These are phyloP conservation scores for Microcebus griseorufus DNA, from an alignment of 2,113 vertebrate species.

Conservation along the genomic window DNA sequence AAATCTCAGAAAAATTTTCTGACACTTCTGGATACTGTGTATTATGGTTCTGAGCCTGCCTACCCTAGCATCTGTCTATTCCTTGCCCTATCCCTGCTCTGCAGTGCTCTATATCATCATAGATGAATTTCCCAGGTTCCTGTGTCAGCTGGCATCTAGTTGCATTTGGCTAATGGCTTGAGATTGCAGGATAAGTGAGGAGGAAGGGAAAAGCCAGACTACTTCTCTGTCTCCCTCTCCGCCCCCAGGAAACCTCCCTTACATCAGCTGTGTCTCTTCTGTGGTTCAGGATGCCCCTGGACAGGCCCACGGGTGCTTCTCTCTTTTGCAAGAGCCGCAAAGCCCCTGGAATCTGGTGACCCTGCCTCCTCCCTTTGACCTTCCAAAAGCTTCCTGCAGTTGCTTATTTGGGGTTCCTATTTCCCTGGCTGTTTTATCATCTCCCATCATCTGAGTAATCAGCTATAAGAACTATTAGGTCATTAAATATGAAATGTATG, in stretches of 20 bases:
- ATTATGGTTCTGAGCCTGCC: not conserved
- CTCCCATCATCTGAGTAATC: not conserved
- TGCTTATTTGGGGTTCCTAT: not conserved
- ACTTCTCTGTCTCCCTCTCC: not conserved
- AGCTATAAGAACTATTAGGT: not conserved
- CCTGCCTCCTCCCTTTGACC: not conserved
- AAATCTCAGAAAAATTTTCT: not conserved
- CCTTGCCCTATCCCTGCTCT: not conserved
- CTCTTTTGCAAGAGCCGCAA: not conserved
- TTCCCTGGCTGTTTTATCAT: not conserved
- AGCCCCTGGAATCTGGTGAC: not conserved
- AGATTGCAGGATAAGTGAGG: not conserved
- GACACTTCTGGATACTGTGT: not conserved
- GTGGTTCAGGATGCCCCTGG: not conserved
- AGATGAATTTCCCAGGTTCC: not conserved
- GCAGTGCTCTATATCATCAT: not conserved
- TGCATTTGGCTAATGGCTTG: not conserved
- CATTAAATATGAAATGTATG: too few relatives aligned
- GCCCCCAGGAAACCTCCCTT: not conserved
- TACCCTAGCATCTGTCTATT: not conserved
- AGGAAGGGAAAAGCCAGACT: not conserved
- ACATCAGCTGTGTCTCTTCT: not conserved
- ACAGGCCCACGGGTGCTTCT: not conserved
- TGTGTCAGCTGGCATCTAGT: not conserved
- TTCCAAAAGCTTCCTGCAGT: not conserved